Evolutionary conservation across 1,140 invertebrate species (phyloP), one percentile per base, ranked within the genome.

Genomic region (Drosophila azteca): DNA sequence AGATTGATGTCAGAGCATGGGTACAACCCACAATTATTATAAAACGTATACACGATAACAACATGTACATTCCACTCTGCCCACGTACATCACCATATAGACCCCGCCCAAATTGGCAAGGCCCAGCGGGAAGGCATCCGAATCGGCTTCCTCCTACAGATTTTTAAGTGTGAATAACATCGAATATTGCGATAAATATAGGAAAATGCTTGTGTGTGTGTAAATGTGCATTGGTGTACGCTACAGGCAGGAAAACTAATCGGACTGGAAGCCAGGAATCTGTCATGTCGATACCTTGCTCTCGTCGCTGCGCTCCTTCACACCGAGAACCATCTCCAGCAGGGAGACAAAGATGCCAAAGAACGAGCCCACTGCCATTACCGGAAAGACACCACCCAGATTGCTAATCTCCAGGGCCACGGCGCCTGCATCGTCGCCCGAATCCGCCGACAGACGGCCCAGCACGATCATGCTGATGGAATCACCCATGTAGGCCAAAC

Each of bases 51-150:
- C n/a, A n/a, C n/a, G n/a, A n/a, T n/a, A n/a, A n/a, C n/a, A n/a
- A n/a, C n/a, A n/a, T n/a, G n/a, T n/a, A n/a, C n/a, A n/a, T n/a
- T n/a, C n/a, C n/a, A n/a, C n/a, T n/a, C n/a, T 92, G 48, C 93
- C 94, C 9, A 92, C 93, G 3, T 98, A 93, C 17, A 99, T 93
- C 6, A 99, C 97, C 13, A 99, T 96, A 90, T 99, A 99, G 6
- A 99, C 96, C 35, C 98, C 98, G 45, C 97, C 95, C 92, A 98
- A 96, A 91, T 98, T 98, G 75, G 97, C 96, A 49, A 98, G 95
- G 6, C 97, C 97, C 20, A 99, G 92, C 57, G 93, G 93, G 63
- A 92, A 92, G 57, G 92, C 91, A 71, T 91, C 90, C 43, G 89
- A 91, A 45, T 91, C 90, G 8, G 62, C 22, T 17, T 43, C 76